Conservation (phyloP, 1,140 invertebrate species). For the Globodera rostochiensis region DNA sequence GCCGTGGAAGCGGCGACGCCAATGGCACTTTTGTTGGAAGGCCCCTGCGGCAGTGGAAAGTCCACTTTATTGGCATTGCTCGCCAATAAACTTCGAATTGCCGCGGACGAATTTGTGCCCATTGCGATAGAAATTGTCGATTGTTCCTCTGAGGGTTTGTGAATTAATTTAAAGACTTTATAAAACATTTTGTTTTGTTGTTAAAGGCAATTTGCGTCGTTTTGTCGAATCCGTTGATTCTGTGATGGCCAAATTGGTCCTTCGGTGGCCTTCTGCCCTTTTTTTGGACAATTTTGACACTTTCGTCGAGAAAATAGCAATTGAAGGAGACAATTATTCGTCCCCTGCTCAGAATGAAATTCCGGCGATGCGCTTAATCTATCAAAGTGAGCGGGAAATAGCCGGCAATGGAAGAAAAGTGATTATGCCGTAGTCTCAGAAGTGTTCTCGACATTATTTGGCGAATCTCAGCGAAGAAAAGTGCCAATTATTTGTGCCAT, state of each 20-base stretch:
- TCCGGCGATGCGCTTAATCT: not conserved
- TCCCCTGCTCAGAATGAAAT: not conserved
- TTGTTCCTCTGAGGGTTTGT: not conserved
- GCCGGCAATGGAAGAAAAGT: not conserved
- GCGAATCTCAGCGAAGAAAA: not conserved
- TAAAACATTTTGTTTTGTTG: not conserved
- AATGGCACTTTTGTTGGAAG: not conserved
- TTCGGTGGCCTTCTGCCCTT: not conserved
- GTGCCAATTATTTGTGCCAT: not conserved
- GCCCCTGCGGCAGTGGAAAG: not conserved
- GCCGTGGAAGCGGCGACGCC: no score
- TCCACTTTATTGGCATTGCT: not conserved
- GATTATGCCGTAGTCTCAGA: not conserved
- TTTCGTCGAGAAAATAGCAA: not conserved
- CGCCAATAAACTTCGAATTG: not conserved
- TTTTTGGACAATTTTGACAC: not conserved
- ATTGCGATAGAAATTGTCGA: not conserved
- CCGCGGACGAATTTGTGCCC: not conserved
- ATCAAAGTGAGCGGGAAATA: not conserved
- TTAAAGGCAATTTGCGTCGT: not conserved
- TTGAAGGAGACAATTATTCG: not conserved
- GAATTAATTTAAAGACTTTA: not conserved
- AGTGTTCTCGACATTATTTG: not conserved
- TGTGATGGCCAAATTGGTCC: not conserved
- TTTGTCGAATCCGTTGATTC: not conserved